Base-by-base conservation (phyloP, 2,888 invertebrate species). In the Pachliopta kotzebuea region DNA sequence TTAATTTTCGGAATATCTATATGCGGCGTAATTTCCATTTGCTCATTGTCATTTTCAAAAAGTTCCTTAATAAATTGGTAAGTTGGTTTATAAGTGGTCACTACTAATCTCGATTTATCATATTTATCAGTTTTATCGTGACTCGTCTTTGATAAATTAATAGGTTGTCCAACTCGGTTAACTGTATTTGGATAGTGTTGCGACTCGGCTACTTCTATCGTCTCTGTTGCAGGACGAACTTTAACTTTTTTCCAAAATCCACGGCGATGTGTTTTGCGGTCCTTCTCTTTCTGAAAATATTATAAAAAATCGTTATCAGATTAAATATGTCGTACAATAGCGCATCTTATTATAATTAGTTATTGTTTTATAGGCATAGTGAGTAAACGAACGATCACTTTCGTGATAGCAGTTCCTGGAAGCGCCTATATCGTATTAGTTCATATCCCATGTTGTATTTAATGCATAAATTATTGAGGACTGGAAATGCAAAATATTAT, bases 121-220 rank as follows among this genome's bases (percentile, higher is more conserved):
- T 71, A 62, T 66, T 71, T 76, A 62, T 78, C 74, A 11, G 72
- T 61, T 71, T 86, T 88, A 7, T 80, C 80, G 63, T 84, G 78
- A 8, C 72, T 67, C 23, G 71, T 73, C 69, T 81, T 82, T 21
- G 80, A 75, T 56, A 65, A 69, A 56, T 76, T 74, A 20, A 85
- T 70, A 9, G 77, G 70, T 70, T 85, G 79, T 55, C 85, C 86
- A 6, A 93, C 79, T 67, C 90, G 85, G 69, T 93, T 88, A 7
- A 93, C 94, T 37, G 95, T 93, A 75, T 94, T 95, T 4, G 81
- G 69, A 72, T 91, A 92, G 75, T 89, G 90, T 81, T 97, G 96
- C 0, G 96, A 96, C 80, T 97, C 97, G 0, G 96, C 96, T 0
- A 94, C 93, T 76, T 96, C 96, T 60, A 96, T 94, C 26, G 94